Percentiles rank a stretch among this genome's conserved stretches.
Evolutionary conservation across 1,140 invertebrate genomes (phyloP).

Genomic region (Hylaeus volcanicus): DNA sequence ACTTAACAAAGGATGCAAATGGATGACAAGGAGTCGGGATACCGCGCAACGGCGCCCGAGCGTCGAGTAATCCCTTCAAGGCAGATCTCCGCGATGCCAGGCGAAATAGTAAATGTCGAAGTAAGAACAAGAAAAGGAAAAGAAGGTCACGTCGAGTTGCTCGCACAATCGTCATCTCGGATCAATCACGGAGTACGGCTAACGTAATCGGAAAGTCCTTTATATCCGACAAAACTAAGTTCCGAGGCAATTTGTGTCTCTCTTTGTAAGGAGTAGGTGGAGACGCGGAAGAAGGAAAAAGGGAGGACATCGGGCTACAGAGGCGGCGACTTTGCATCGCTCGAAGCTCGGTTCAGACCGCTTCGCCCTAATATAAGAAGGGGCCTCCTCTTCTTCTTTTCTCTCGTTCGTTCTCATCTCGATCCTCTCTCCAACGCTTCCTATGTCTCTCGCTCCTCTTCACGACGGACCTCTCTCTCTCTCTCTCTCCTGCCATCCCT

Average conservation of each 20-base stretch:
- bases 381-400: slow-evolving; percentile 58
- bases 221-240: slow-evolving; percentile 79
- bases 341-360: slow-evolving; percentile 68
- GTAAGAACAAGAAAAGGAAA: slow-evolving; percentile 12
- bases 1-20: no score
- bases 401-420: slow-evolving; percentile 68
- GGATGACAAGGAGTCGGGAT: no score
- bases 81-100: no score
- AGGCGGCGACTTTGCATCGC: slow-evolving; percentile 75
- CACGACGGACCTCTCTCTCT: slow-evolving; percentile 53
- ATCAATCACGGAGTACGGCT: slow-evolving; percentile 76
- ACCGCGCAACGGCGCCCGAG: no score
- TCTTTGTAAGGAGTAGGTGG: slow-evolving; percentile 77
- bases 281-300: slow-evolving; percentile 50
- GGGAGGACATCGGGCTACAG: slow-evolving; percentile 37
- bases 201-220: slow-evolving; percentile 79
- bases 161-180: slow-evolving; percentile 73
- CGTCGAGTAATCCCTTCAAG: no score
- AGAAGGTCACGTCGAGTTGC: slow-evolving; percentile 66
- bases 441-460: slow-evolving; percentile 43
- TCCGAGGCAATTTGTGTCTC: slow-evolving; percentile 79
- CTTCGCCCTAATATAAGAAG: slow-evolving; percentile 65
- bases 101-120: not conserved
- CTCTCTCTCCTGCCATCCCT: slow-evolving; percentile 39
- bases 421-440: slow-evolving; percentile 36